Conservation (phyloP, 2,113 vertebrate species). For the Motacilla tschutschensis region DNA sequence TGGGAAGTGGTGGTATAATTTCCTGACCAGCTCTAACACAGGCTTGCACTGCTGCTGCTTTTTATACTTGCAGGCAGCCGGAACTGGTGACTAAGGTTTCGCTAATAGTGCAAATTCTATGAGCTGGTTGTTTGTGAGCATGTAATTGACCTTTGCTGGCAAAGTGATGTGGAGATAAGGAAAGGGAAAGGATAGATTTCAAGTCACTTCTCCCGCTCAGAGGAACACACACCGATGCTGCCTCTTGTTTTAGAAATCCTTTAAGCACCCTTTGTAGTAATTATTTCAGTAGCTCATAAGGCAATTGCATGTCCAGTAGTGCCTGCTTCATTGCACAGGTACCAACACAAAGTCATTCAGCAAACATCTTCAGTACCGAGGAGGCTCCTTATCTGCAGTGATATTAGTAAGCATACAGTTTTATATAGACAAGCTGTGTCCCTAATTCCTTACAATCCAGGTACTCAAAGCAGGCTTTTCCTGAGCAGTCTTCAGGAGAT, state of each 20-base stretch:
- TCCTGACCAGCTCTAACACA: conserved; percentile 18
- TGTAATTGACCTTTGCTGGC: conserved; percentile 41
- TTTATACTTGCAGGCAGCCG: conserved; percentile 25
- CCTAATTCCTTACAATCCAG: not conserved
- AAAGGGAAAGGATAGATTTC: conserved; percentile 27
- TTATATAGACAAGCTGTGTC: not conserved
- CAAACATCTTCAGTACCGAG: not conserved
- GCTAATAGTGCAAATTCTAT: conserved; percentile 28
- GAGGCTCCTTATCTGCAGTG: not conserved
- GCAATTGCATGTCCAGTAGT: not conserved
- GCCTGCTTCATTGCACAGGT: not conserved
- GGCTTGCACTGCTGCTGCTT: not conserved
- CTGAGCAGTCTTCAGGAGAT: not conserved
- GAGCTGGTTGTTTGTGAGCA: conserved; percentile 37
- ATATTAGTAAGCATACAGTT: not conserved
- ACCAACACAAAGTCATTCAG: not conserved
- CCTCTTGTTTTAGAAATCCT: not conserved
- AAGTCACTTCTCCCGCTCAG: not conserved
- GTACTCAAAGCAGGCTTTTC: not conserved
- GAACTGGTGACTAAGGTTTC: conserved; percentile 58
- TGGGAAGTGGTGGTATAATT: conserved; percentile 50
- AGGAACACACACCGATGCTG: not conserved
- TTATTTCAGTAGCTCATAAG: not conserved
- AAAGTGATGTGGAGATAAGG: conserved; percentile 33
- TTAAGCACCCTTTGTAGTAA: not conserved